Base-by-base conservation (phyloP, 2,113 vertebrate species). In the Strix uralensis region DNA sequence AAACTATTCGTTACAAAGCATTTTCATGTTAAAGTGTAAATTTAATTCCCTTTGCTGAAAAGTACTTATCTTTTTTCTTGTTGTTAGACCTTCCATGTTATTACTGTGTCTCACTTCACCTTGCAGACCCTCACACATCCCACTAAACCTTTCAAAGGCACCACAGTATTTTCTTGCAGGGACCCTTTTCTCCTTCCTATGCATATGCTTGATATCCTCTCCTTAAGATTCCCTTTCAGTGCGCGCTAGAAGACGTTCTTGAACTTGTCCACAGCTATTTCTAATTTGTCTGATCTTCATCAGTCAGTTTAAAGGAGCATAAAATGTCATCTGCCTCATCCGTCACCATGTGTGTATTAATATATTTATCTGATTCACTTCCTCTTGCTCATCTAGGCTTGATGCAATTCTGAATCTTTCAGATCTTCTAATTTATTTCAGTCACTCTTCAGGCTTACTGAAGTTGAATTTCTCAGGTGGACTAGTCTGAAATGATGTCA, bases 241-340 rank as follows among this genome's bases (percentile, higher is more conserved):
- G 88, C 81, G 13, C 27, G 21, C 79, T 81, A 82, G 95, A 92
- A 98, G 95, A 96, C 1, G 0, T 95, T 97, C 94, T 97, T 97
- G 95, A 98, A 97, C 96, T 97, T 98, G 97, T 98, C 96, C 89
- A 95, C 91, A 97, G 94, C 90, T 95, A 95, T 98, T 98, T 98
- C 97, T 98, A 98, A 98, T 98, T 98, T 98, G 96, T 97, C 96
- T 98, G 97, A 97, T 98, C 97, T 98, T 98, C 97, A 98, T 98
- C 98, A 98, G 95, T 98, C 97, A 97, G 97, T 97, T 98, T 98
- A 98, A 98, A 98, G 97, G 94, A 97, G 96, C 96, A 98, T 97
- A 98, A 98, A 98, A 98, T 98, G 97, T 98, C 98, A 98, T 97
- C 97, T 97, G 96, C 95, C 86, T 98, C 96, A 96, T 97, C 97